phyloP scores from a whole-genome alignment of 2,888 invertebrate species.

The Hesperia comma region DNA sequence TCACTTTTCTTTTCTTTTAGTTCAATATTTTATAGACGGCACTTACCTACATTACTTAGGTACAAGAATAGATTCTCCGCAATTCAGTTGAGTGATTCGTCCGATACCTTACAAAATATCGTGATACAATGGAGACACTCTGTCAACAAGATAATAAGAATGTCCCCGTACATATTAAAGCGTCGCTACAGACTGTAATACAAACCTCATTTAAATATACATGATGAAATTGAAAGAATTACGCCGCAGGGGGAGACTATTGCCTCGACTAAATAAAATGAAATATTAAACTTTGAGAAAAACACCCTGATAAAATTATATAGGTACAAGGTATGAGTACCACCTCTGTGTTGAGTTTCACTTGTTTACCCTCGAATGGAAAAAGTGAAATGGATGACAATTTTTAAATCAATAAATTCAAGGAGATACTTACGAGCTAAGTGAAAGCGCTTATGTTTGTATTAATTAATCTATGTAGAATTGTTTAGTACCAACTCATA shows the following conservation, averaged over 20 bases:
- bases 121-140: constrained; percentile 51
- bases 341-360: neutral
- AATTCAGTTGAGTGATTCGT: neutral
- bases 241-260: constrained; percentile 51
- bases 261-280: constrained; percentile 43
- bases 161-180: constrained; percentile 76
- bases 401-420: neutral
- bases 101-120: constrained; percentile 29
- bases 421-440: too few species aligned
- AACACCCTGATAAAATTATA: constrained; percentile 15
- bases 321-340: too few species aligned
- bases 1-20: too few species aligned
- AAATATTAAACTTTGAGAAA: constrained; percentile 33
- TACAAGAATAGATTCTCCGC: too few species aligned
- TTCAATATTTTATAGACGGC: neutral
- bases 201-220: constrained; percentile 80
- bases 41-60: neutral
- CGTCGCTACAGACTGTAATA: constrained; percentile 63
- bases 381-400: neutral
- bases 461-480: too few species aligned
- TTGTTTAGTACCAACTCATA: too few species aligned
- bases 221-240: constrained; percentile 81
- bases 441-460: too few species aligned
- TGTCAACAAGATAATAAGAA: constrained; percentile 69
- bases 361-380: neutral